These are phyloP conservation scores for Drosophila neutralis DNA, from an alignment of 2,888 invertebrate species.

Conservation along the genomic window DNA sequence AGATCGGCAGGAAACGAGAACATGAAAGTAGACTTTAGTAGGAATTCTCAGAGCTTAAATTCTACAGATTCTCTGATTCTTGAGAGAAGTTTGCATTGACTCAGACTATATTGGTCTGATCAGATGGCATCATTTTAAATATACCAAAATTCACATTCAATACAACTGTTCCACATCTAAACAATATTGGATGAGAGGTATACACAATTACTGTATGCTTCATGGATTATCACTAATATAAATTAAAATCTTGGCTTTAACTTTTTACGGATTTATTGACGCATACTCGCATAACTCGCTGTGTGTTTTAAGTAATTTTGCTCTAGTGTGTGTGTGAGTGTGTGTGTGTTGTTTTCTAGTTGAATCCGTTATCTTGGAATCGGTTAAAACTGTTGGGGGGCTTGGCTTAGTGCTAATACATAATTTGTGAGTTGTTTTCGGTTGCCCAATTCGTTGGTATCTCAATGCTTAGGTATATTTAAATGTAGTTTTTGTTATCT, in stretches of 20 bases:
- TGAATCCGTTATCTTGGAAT: constrained; percentile 32
- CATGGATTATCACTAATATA: not conserved
- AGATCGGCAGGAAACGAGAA: not conserved
- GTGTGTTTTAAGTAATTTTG: constrained; percentile 51
- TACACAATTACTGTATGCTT: not conserved
- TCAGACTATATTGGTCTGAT: not conserved
- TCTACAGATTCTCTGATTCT: not conserved
- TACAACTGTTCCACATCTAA: too few relatives aligned
- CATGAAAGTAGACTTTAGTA: not conserved
- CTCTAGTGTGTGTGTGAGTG: constrained; percentile 43
- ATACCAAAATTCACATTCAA: not conserved
- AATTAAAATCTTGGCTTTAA: constrained; percentile 10
- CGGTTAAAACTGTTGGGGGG: constrained; percentile 34
- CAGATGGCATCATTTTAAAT: not conserved
- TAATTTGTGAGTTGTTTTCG: constrained; percentile 27
- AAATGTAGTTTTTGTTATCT: constrained; percentile 15
- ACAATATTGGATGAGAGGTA: not conserved
- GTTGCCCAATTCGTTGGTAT: constrained; percentile 56
- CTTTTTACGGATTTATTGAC: constrained; percentile 62
- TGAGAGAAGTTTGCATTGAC: not conserved
- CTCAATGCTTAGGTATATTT: constrained; percentile 32
- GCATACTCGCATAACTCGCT: constrained; percentile 61
- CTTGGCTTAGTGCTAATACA: constrained; percentile 37
- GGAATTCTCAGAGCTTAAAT: not conserved
- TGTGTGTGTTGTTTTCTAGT: constrained; percentile 4